A percentile compares a stretch with the other conserved stretches of the same genome.
Evolutionary conservation across 1,140 invertebrate genomes (phyloP).

Genomic region (Drosophila lacteicornis): DNA sequence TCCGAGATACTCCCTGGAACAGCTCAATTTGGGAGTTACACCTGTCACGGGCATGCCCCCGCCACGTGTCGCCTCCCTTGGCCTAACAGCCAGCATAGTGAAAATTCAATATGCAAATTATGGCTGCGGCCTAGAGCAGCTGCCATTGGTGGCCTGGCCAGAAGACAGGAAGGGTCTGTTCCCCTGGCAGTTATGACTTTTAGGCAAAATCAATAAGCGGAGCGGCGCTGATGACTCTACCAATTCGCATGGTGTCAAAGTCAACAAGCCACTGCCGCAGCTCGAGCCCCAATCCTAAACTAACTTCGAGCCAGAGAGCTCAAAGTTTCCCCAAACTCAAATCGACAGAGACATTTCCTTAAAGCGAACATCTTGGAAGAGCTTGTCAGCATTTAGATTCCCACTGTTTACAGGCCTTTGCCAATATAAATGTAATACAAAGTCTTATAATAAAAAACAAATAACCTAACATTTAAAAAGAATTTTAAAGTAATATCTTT

Average conservation of each 20-base stretch:
- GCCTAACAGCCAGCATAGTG: conserved; percentile 33
- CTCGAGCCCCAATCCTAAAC: conserved; percentile 2
- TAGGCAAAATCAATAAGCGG: conserved; percentile 54
- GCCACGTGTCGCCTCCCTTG: conserved; percentile 35
- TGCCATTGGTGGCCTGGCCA: conserved; percentile 2
- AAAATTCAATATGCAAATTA: conserved; percentile 66
- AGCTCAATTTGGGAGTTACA: conserved; percentile 37
- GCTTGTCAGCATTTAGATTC: no score
- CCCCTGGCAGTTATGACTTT: conserved; percentile 60
- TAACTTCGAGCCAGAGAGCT: background rate
- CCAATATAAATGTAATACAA: background rate
- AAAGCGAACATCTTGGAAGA: background rate
- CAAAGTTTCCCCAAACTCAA: background rate
- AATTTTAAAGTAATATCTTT: background rate
- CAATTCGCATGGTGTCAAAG: conserved; percentile 39
- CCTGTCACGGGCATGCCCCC: conserved; percentile 42
- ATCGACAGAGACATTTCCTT: background rate
- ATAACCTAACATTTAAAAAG: background rate
- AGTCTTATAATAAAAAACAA: no score
- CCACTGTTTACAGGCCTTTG: no score
- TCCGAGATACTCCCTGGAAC: conserved; percentile 8
- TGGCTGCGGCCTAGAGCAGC: conserved; percentile 2
- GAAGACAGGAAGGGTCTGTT: conserved; percentile 32
- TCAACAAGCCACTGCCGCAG: conserved; percentile 30
- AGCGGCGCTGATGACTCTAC: conserved; percentile 44